Evolutionary conservation across 2,113 vertebrate species (phyloP).

Genomic region (Phylloscopus trochilus): DNA sequence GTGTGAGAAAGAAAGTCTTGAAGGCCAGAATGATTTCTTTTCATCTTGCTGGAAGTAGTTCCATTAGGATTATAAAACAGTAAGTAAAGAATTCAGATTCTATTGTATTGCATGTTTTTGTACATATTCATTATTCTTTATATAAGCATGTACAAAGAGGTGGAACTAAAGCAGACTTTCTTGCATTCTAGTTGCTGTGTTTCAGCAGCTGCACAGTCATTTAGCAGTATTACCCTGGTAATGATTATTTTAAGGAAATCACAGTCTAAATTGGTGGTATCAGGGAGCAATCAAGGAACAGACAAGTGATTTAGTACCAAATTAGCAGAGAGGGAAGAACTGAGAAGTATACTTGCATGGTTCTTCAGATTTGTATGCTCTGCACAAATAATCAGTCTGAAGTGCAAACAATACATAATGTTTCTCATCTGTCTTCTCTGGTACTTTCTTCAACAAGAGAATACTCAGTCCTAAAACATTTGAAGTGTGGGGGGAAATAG

Average conservation of each 20-base stretch:
- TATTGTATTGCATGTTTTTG: background rate
- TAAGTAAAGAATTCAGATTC: background rate
- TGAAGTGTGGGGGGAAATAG: background rate
- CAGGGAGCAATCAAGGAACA: background rate
- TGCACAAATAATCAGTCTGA: background rate
- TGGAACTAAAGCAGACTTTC: background rate
- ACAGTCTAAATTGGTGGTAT: constrained; percentile 14
- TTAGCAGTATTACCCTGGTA: background rate
- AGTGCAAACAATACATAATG: background rate
- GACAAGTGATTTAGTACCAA: background rate
- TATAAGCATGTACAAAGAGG: background rate
- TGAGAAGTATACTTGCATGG: background rate
- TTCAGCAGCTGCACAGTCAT: background rate
- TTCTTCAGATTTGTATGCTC: background rate
- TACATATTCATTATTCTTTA: constrained; percentile 24
- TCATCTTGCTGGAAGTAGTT: background rate
- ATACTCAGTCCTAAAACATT: background rate
- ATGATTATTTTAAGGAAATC: constrained; percentile 43
- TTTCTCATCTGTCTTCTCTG: background rate
- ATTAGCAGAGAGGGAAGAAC: background rate
- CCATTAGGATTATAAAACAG: background rate
- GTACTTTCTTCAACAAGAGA: background rate
- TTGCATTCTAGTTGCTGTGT: background rate
- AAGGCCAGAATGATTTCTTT: background rate
- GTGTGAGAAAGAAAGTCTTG: background rate